Evolutionary conservation across 2,888 invertebrate species (phyloP).

Genomic region (Cremastinae sp.): DNA sequence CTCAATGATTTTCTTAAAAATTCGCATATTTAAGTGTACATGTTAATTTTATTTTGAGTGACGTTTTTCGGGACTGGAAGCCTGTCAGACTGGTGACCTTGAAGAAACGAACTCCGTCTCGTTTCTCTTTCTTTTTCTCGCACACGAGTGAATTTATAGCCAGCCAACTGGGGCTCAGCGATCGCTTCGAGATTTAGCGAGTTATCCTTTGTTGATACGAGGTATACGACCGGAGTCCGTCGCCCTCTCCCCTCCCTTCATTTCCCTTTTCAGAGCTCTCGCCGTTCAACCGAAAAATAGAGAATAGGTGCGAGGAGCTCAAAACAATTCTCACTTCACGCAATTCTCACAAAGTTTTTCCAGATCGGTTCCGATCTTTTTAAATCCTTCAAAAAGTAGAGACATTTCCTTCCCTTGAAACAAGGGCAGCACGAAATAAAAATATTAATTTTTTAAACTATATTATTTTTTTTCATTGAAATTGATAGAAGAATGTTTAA

Average conservation of each 20-base stretch:
- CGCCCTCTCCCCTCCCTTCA: slow-evolving; percentile 8
- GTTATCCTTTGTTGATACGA: slow-evolving; percentile 52
- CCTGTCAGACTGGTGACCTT: slow-evolving; percentile 19
- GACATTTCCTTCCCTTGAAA: too few relatives aligned
- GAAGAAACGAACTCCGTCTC: slow-evolving; percentile 37
- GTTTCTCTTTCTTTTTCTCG: slow-evolving; percentile 30
- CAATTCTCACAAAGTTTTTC: not conserved
- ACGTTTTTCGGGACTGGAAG: too few relatives aligned
- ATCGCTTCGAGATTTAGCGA: slow-evolving; percentile 42
- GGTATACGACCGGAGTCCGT: slow-evolving; percentile 49
- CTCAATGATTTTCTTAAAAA: not conserved
- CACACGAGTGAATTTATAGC: slow-evolving; percentile 12
- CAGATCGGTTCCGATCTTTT: too few relatives aligned
- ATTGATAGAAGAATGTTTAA: too few relatives aligned
- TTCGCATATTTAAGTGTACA: not conserved
- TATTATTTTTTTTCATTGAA: too few relatives aligned
- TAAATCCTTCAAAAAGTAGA: too few relatives aligned
- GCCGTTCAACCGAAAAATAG: slow-evolving; percentile 21
- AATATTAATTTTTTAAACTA: too few relatives aligned
- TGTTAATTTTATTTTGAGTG: too few relatives aligned
- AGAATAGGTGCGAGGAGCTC: slow-evolving; percentile 18
- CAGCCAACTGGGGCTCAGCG: slow-evolving; percentile 38
- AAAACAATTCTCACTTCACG: not conserved
- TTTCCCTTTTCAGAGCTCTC: not conserved
- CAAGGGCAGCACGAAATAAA: too few relatives aligned